Evolutionary conservation across 2,888 invertebrate genomes (phyloP), one percentile per base, ranked within the genome.

Genomic region (Hirtodrosophila confusa): DNA sequence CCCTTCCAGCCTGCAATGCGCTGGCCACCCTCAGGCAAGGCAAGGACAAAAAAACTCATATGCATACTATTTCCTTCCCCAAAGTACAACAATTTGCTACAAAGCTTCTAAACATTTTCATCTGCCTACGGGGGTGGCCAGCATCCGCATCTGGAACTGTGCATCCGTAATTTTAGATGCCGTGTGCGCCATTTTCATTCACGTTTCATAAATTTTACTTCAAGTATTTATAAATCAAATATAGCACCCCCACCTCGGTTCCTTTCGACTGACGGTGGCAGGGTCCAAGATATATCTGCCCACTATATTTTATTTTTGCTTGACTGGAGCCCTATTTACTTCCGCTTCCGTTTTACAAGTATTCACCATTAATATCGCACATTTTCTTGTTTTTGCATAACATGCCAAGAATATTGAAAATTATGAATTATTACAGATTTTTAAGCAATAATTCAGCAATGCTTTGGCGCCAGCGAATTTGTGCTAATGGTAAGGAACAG

Each of bases 181-280:
- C 50, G 29, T 44, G 45, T 40, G 51, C 62, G 77, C 79, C 80
- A 82, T 86, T 84, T 85, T 83, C 57, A 50, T 78, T 75, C 62
- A 75, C 70, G 71, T 70, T 67, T 64, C 87, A 88, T 88, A 88
- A 88, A 88, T 88, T 86, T 70, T 47, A 56, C 65, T 66, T 80
- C 75, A 77, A 79, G 82, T 80, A 72, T 80, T 85, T 85, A 82
- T 88, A 88, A 84, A 88, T 88, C 82, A 86, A 77, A 68, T 66
- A 65, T 49, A 54, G 29, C 60, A 60, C 43, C 58, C 24, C 35
- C 23, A 8, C 27, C 17, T 8, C 2, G 1, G 17, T 17, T 23
- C 24, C 33, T 44, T 31, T 29, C 48, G 27, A 27, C 27, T 27
- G 27, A 27, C 27, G 27, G 27, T 27, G 17, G 17, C 17, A 17